These are phyloP conservation scores for Laticauda laticaudata DNA, from an alignment of 2,113 vertebrate genomes.

Conservation along the genomic window DNA sequence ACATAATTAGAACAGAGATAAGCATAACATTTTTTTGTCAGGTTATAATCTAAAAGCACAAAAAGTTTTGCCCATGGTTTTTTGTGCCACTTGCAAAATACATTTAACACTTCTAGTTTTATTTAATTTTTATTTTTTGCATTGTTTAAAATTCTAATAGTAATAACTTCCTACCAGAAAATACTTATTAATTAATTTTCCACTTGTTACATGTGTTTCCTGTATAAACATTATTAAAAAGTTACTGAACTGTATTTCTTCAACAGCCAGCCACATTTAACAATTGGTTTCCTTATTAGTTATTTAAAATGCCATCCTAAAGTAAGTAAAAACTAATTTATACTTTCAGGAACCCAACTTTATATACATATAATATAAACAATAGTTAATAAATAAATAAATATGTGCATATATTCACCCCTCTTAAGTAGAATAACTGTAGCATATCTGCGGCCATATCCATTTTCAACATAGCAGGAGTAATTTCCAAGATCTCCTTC, in stretches of 20 bases:
- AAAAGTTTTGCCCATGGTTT: not conserved
- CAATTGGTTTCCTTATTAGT: constrained; percentile 5
- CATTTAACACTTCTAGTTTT: not conserved
- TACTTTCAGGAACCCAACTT: not conserved
- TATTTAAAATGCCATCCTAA: not conserved
- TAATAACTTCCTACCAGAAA: constrained; percentile 8
- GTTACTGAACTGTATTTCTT: constrained; percentile 11
- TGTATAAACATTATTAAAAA: constrained; percentile 35
- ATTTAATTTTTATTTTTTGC: not conserved
- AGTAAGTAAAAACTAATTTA: constrained; percentile 10
- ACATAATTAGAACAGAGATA: not conserved
- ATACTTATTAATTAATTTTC: constrained; percentile 25
- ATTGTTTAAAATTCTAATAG: not conserved
- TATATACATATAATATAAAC: not conserved
- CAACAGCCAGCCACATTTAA: constrained; percentile 14
- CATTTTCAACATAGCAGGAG: constrained; percentile 96
- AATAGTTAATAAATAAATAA: not conserved
- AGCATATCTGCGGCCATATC: constrained; percentile 89
- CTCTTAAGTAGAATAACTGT: constrained; percentile 90
- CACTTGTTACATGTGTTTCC: constrained; percentile 20
- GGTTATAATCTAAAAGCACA: not conserved
- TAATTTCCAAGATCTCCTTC: constrained; percentile 96
- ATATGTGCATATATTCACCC: constrained; percentile 73
- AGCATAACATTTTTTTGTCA: not conserved
- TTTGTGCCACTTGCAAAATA: not conserved